Evolutionary conservation across 2,797 vertebrate species (phyloP).

Genomic region (Channallabes apus): DNA sequence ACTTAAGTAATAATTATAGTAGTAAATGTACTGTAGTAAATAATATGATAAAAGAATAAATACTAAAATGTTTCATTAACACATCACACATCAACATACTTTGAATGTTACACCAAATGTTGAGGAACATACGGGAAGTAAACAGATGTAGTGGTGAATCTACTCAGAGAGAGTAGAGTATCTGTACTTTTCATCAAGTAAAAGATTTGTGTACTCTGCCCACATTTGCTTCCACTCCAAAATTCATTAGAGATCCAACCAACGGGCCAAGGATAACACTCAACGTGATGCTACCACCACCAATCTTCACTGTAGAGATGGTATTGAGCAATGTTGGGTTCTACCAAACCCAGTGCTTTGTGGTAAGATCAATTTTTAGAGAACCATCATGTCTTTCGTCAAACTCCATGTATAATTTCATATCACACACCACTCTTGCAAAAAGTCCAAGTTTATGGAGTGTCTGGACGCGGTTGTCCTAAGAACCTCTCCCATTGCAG

Average conservation of each 20-base stretch:
- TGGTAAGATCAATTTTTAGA: not conserved
- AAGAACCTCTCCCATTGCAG: not conserved
- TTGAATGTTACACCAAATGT: not conserved
- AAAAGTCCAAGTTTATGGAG: not conserved
- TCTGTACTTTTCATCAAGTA: no score
- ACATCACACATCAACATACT: no score
- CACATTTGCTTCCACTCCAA: not conserved
- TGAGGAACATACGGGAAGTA: no score
- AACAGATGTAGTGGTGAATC: no score
- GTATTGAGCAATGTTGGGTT: not conserved
- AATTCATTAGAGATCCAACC: not conserved
- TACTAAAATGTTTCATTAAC: not conserved
- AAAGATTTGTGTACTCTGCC: no score
- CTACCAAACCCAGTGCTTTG: not conserved
- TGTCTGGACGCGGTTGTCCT: not conserved
- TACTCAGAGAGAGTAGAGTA: not conserved
- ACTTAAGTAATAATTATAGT: no score
- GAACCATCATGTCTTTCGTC: not conserved
- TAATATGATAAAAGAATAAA: no score
- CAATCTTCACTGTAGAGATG: not conserved
- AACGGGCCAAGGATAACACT: not conserved
- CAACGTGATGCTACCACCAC: not conserved
- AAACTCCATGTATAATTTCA: not conserved
- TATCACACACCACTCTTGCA: not conserved
- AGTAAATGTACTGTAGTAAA: no score